Percentiles rank a stretch among this genome's conserved stretches.
Conservation (phyloP, 2,113 vertebrate species). For the Hyla sarda region DNA sequence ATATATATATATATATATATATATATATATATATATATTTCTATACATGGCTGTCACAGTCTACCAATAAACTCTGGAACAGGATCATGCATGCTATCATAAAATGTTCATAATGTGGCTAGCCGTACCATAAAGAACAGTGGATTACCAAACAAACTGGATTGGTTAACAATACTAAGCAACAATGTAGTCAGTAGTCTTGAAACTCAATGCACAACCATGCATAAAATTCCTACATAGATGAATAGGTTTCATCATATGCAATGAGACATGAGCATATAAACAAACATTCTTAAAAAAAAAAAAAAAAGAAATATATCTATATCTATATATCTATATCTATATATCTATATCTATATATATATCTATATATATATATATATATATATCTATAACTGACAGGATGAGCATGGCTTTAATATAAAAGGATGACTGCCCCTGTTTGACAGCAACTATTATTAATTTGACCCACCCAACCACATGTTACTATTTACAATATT, state of each 20-base stretch:
- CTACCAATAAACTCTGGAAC: neutral
- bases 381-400: neutral
- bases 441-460: neutral
- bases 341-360: no score
- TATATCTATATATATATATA: no score
- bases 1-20: no score
- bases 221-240: neutral
- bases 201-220: neutral
- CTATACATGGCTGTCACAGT: neutral
- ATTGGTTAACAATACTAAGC: neutral
- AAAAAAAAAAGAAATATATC: no score
- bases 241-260: neutral
- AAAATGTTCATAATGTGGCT: neutral
- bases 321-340: no score
- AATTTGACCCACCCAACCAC: neutral
- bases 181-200: neutral
- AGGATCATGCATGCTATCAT: no score
- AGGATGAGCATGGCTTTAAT: neutral
- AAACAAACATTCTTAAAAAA: neutral
- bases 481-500: slow-evolving; percentile 3
- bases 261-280: neutral
- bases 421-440: neutral
- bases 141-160: neutral
- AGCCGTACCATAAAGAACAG: neutral
- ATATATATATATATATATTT: neutral